Evolutionary conservation across 2,797 vertebrate species (phyloP).

Genomic region (Leptodactylus fallax): DNA sequence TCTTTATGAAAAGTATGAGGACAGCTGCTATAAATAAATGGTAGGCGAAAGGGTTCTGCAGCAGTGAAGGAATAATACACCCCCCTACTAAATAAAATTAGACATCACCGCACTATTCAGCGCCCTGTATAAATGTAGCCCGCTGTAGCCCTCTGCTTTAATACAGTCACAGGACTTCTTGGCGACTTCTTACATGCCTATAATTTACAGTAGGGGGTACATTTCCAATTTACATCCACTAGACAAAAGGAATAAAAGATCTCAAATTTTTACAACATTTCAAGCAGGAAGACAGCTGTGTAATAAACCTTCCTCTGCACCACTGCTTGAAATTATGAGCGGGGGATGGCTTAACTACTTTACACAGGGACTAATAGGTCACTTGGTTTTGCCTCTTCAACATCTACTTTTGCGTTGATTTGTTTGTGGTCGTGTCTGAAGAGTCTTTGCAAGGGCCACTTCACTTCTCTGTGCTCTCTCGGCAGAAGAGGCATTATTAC

Average conservation of each 20-base stretch:
- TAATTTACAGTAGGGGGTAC: not conserved
- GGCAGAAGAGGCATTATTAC: conserved; percentile 11
- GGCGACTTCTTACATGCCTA: not conserved
- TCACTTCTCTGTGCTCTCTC: conserved; percentile 14
- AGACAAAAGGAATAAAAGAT: not conserved
- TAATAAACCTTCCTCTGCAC: not conserved
- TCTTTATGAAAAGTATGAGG: too few species aligned
- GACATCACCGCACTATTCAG: too few species aligned
- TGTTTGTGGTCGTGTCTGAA: conserved; percentile 24
- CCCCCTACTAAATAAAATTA: too few species aligned
- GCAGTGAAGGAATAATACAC: not conserved
- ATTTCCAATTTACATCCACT: not conserved
- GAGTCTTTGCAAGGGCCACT: conserved; percentile 7
- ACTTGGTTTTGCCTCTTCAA: not conserved
- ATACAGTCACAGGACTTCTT: not conserved
- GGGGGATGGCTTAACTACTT: not conserved
- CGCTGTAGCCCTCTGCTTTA: not conserved
- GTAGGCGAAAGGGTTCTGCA: not conserved
- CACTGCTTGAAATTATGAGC: not conserved
- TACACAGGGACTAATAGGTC: not conserved
- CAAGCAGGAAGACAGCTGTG: not conserved
- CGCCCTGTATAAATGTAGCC: too few species aligned
- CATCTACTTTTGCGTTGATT: conserved; percentile 31
- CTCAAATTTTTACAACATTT: not conserved
- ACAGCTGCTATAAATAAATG: not conserved